Base-by-base conservation (phyloP, 2,888 invertebrate genomes). In the Drosophila mimetica region DNA sequence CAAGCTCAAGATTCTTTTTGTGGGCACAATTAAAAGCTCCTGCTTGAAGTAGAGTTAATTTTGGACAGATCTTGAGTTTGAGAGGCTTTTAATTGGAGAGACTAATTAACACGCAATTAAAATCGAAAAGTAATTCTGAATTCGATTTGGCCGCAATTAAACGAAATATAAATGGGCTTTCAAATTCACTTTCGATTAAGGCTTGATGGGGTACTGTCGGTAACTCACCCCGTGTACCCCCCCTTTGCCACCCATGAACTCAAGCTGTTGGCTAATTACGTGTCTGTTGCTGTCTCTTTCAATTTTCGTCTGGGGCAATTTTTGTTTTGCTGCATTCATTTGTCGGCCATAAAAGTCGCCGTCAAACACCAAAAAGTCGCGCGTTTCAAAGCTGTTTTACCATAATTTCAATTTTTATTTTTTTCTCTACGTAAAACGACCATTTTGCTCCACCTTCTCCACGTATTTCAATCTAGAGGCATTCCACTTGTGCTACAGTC, bases 341-440 rank as follows among this genome's bases (percentile, higher is more conserved):
- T 84, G 84, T 83, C 86, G 81, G 70, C 82, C 82, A 83, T 86
- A 83, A 86, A 83, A 80, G 86, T 86, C 75, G 84, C 78, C 81
- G 86, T 75, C 84, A 61, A 70, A 73, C 69, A 58, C 79, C 76
- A 84, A 84, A 77, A 80, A 76, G 75, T 59, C 57, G 25, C 44
- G 36, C 60, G 16, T 28, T 58, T 66, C 79, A 82, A 85, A 79
- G 69, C 60, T 70, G 69, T 53, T 71, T 83, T 78, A 72, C 82
- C 82, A 83, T 83, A 83, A 86, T 80, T 84, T 80, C 79, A 76
- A 64, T 57, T 65, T 64, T 47, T 50, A 51, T 65, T 65, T 53
- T 53, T 64, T 65, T 41, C 48, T 59, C 20, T n/a, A 57, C 42
- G 44, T 57, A 36, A 30, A 46, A 4, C 44, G 9, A 61, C 36